Percentiles rank a stretch among this genome's conserved stretches.
These are phyloP conservation scores for Erebia ligea DNA, from an alignment of 2,888 invertebrate species.

Conservation along the genomic window DNA sequence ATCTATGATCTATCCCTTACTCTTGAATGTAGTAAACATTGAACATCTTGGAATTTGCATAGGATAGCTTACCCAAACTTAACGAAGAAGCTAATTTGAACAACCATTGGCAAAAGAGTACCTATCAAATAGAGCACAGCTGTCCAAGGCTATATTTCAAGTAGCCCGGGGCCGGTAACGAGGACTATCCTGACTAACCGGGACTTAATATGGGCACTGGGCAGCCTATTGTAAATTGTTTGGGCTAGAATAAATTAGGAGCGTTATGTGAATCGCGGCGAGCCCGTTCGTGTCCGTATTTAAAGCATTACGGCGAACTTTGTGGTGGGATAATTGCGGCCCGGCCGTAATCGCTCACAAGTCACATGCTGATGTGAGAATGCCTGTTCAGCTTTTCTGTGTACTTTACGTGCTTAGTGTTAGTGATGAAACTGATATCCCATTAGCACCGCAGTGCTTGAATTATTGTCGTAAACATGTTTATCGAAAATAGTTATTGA, in stretches of 20 bases:
- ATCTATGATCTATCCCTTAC: not conserved
- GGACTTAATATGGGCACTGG: constrained; percentile 40
- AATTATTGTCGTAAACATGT: no score
- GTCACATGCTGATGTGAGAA: constrained; percentile 63
- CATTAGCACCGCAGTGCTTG: not conserved
- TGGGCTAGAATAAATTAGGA: constrained; percentile 51
- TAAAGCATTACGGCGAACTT: constrained; percentile 65
- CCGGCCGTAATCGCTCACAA: constrained; percentile 54
- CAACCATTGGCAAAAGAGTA: not conserved
- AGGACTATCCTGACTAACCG: not conserved
- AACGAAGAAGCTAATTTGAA: not conserved
- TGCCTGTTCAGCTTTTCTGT: constrained; percentile 62
- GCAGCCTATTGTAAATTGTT: constrained; percentile 16
- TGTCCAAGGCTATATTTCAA: not conserved
- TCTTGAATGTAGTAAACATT: not conserved
- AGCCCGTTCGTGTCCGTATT: constrained; percentile 47
- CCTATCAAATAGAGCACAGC: not conserved
- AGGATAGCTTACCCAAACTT: not conserved
- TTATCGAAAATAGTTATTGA: no score
- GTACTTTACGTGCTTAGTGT: constrained; percentile 33
- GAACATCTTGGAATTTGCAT: not conserved
- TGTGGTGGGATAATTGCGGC: constrained; percentile 72
- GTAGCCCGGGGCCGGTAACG: not conserved
- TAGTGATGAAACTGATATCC: not conserved
- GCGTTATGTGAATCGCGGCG: constrained; percentile 48